phyloP scores from a whole-genome alignment of 2,888 invertebrate species.

The Chrysolina haemoptera region DNA sequence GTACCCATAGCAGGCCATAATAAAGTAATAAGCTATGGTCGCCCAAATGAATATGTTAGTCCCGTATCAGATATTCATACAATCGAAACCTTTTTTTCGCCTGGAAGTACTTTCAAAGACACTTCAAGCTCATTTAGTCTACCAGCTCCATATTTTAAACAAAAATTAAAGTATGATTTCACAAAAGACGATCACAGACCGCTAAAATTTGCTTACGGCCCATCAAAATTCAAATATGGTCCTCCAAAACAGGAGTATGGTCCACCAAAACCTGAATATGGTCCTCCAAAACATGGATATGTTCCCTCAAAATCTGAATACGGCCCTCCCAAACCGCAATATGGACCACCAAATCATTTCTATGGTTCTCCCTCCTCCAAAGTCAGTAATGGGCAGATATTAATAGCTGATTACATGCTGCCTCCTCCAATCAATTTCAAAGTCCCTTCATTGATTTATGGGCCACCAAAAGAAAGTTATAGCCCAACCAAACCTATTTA shows the following conservation, averaged over 20 bases:
- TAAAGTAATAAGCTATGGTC: constrained; percentile 61
- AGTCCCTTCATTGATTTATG: constrained; percentile 41
- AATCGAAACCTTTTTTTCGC: constrained; percentile 38
- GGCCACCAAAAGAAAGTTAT: constrained; percentile 34
- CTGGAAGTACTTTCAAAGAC: constrained; percentile 26
- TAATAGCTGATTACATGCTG: constrained; percentile 39
- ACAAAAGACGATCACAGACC: constrained; percentile 7
- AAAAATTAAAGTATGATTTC: constrained; percentile 25
- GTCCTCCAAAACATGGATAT: constrained; percentile 50
- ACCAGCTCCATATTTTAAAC: constrained; percentile 38
- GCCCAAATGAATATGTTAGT: constrained; percentile 55
- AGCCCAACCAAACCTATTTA: constrained; percentile 41
- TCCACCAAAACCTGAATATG: constrained; percentile 43
- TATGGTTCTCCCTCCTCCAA: constrained; percentile 41
- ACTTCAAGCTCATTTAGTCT: constrained; percentile 30
- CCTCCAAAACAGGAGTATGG: constrained; percentile 55
- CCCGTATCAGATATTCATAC: constrained; percentile 37
- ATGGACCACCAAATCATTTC: constrained; percentile 23
- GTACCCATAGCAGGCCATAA: constrained; percentile 75
- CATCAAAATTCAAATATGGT: constrained; percentile 53
- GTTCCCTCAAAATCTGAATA: constrained; percentile 55
- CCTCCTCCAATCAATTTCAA: constrained; percentile 41
- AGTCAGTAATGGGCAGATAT: constrained; percentile 33
- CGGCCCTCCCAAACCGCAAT: constrained; percentile 46
- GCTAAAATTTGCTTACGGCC: constrained; percentile 32